phyloP scores from a whole-genome alignment of 2,797 vertebrate species.

The Brachyalestes nurse region DNA sequence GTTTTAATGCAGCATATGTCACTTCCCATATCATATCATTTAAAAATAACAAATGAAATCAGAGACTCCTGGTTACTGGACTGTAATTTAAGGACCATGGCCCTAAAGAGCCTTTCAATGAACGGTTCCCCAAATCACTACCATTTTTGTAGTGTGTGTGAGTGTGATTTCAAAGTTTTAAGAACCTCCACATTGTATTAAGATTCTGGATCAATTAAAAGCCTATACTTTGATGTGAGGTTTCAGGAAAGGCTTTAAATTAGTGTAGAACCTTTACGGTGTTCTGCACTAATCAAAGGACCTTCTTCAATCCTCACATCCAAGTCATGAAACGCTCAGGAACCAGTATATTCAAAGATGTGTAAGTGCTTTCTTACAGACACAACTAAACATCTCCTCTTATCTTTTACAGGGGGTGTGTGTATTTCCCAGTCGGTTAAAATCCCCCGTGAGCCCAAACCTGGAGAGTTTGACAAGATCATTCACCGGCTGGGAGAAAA shows the following conservation, averaged over 20 bases:
- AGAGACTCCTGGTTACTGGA: too few species aligned
- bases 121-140: not conserved
- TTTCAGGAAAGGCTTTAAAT: too few species aligned
- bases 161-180: not conserved
- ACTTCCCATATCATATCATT: too few species aligned
- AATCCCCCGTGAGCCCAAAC: slow-evolving; percentile 93
- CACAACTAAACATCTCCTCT: slow-evolving; percentile 10
- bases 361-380: slow-evolving; percentile 11
- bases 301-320: not conserved
- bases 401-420: slow-evolving; percentile 81
- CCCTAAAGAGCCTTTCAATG: not conserved
- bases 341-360: not conserved
- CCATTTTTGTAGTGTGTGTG: not conserved
- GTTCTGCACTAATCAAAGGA: not conserved
- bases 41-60: too few species aligned
- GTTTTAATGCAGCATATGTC: too few species aligned
- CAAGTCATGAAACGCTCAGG: not conserved
- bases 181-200: not conserved
- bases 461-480: slow-evolving; percentile 93
- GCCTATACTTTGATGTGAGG: too few species aligned
- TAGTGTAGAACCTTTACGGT: too few species aligned
- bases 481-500: slow-evolving; percentile 93
- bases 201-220: too few species aligned
- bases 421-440: slow-evolving; percentile 97
- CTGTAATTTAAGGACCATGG: not conserved